These are phyloP conservation scores for Falco cherrug DNA, from an alignment of 2,797 vertebrate genomes.

Conservation along the genomic window DNA sequence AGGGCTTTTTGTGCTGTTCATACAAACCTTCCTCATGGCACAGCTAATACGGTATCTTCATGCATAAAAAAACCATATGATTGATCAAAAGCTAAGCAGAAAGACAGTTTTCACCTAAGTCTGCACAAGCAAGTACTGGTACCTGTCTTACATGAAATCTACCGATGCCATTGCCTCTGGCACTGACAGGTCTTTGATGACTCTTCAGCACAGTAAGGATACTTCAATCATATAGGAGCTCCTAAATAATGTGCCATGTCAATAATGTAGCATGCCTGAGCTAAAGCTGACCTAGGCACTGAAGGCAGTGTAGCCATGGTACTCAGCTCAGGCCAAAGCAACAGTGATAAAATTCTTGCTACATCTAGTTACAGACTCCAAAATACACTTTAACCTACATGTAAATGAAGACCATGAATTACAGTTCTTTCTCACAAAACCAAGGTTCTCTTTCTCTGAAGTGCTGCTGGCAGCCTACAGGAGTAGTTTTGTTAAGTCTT, in stretches of 20 bases:
- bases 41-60: accelerated
- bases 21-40: neutral
- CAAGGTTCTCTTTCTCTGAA: neutral
- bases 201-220: neutral
- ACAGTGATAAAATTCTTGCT: neutral
- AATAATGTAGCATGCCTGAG: accelerated
- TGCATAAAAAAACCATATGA: accelerated
- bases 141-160: accelerated
- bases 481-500: neutral
- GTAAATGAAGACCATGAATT: neutral
- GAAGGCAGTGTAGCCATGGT: accelerated
- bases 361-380: neutral
- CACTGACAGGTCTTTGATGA: neutral
- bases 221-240: neutral
- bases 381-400: neutral
- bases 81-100: neutral
- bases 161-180: neutral
- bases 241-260: accelerated
- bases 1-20: neutral
- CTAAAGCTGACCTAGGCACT: neutral
- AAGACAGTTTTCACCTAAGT: neutral
- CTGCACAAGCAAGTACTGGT: neutral
- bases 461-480: neutral
- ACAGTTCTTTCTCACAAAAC: neutral
- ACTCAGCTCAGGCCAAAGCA: neutral